Evolutionary conservation across 2,888 invertebrate species (phyloP), one percentile per base, ranked within the genome.

Genomic region (Drymonia ruficornis): DNA sequence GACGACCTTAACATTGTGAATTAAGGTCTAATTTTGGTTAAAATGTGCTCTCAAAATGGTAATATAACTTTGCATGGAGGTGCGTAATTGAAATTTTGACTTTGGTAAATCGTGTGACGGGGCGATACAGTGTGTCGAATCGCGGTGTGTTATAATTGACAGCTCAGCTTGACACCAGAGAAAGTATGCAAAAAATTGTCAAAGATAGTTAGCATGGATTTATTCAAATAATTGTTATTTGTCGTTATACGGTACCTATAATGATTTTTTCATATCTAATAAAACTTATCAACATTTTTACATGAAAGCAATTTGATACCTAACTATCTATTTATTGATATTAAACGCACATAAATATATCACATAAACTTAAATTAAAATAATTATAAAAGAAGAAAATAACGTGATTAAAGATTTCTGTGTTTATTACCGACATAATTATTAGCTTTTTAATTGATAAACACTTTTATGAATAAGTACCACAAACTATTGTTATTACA

Each of bases 41-140:
- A 34, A 34, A 53, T 29, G 43, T 52, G 31, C 44, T 56, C 54
- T 23, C 0, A 12, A 28, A 36, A 34, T 47, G 12, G 18, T 48
- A 48, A 55, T 42, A 13, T 56, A 54, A 57, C 50, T 45, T 74
- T 67, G 70, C 65, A 67, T 62, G 66, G 60, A 50, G 65, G 70
- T 68, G 70, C 70, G 84, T 89, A 90, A 91, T 89, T 87, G 89
- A 88, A 89, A 90, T 89, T 91, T 89, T 91, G 91, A 91, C 91
- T 90, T 87, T 76, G 65, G 71, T 85, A 88, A 90, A 78, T 87
- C 67, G 88, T 89, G 90, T 91, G 91, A 91, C 88, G 89, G 87
- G 89, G 89, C 82, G 74, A 75, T 70, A 61, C 58, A 61, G 78
- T 77, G 83, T 81, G 81, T 61, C 84, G 81, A 87, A 87, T 86